Evolutionary conservation across 2,113 vertebrate species (phyloP).

Genomic region (Lagopus muta): DNA sequence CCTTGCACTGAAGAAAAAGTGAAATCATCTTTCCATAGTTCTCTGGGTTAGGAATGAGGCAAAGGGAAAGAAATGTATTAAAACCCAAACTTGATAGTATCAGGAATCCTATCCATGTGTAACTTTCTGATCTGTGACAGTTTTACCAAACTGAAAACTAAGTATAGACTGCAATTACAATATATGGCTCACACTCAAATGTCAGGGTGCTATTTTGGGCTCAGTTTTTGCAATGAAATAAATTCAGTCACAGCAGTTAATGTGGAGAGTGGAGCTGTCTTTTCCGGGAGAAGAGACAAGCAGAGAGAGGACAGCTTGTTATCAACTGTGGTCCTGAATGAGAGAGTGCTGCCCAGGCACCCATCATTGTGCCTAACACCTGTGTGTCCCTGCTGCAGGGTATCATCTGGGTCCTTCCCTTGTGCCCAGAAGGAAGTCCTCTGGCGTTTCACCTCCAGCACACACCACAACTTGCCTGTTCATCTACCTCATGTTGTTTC

Average conservation of each 20-base stretch:
- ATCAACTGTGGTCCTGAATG: neutral
- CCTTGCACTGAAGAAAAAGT: neutral
- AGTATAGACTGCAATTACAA: conserved; percentile 64
- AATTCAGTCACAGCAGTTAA: conserved; percentile 37
- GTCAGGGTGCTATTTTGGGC: conserved; percentile 65
- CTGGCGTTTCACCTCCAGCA: neutral
- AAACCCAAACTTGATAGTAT: conserved; percentile 37
- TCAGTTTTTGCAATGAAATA: conserved; percentile 48
- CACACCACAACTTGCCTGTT: neutral
- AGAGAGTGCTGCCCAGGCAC: neutral
- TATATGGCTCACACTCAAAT: conserved; percentile 63
- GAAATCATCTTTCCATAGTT: neutral
- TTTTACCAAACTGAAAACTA: conserved; percentile 38
- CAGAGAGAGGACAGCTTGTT: neutral
- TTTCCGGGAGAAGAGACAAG: neutral
- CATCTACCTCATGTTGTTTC: neutral
- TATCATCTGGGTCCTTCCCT: neutral
- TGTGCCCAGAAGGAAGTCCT: neutral
- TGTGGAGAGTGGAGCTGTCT: conserved; percentile 8
- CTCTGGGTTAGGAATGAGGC: neutral
- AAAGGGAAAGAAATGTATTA: neutral
- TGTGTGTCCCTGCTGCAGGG: neutral
- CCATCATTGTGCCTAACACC: neutral
- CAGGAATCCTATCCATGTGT: conserved; percentile 27
- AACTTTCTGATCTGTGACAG: conserved; percentile 47